Evolutionary conservation across 2,797 vertebrate species (phyloP), one percentile per base, ranked within the genome.

Genomic region (Pipistrellus nathusii): DNA sequence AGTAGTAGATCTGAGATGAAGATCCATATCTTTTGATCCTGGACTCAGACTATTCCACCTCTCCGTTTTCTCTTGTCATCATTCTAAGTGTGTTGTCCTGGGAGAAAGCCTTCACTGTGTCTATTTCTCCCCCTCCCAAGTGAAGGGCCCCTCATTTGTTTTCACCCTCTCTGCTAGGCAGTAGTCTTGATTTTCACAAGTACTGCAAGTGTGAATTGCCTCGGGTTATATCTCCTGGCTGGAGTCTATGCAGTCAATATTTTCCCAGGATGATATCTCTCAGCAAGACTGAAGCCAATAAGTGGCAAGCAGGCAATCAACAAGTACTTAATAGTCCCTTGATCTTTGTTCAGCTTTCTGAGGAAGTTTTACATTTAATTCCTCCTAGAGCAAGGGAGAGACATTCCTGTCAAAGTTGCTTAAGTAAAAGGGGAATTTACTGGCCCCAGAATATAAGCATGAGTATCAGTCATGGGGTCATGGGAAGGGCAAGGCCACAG

Each of bases 191-290:
- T 94, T 95, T 94, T 96, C 94, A 94, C 91, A 97, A 95, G 84
- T 88, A 90, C 73, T 88, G 5, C 15, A 90, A 85, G 85, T 95
- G 93, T 96, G 95, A 97, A 93, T 96, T 96, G 75, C 77, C 91
- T 88, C 46, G 46, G 53, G 81, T 92, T 89, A 84, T 46, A 76
- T 83, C 84, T 95, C 59, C 90, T 88, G 46, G 83, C 35, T 96
- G 85, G 89, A 78, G 32, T 85, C 95, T 87, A 13, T 66, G 35
- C 93, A 88, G 82, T 94, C 94, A 73, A 53, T 93, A 94, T 90
- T 95, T 96, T 88, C 77, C 41, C 77, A 88, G 77, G 59, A 75
- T 91, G 68, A 18, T 44, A 51, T 82, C 86, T 94, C 84, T 80
- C 89, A 94, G 81, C 59, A 93, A 95, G 85, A 86, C 69, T 57